Conservation (phyloP, 1,140 invertebrate genomes). For the Eupristina koningsbergeri region DNA sequence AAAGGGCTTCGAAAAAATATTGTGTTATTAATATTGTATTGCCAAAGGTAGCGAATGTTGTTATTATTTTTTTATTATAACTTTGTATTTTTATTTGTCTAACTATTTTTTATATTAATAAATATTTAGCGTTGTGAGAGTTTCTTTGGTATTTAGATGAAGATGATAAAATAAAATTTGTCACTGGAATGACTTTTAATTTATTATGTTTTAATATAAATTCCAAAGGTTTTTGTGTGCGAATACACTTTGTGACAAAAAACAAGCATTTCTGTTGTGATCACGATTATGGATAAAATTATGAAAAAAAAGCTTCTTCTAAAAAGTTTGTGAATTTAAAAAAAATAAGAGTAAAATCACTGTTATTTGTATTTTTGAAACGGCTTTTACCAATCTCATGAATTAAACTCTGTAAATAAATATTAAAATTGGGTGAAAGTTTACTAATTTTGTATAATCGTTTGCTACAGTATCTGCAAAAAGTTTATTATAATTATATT, state of each 20-base stretch:
- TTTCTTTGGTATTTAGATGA: conserved; percentile 18
- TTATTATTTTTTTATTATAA: conserved; percentile 17
- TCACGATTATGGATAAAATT: no score
- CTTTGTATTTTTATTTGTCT: conserved; percentile 22
- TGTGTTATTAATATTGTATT: not conserved
- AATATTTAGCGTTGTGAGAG: conserved; percentile 8
- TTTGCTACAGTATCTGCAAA: no score
- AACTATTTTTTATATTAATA: conserved; percentile 15
- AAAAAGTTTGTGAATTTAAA: not conserved
- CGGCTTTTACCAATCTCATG: no score
- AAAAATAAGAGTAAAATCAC: conserved; percentile 2
- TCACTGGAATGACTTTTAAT: conserved; percentile 5
- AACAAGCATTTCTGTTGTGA: conserved; percentile 1
- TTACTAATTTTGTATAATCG: no score
- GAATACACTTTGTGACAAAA: not conserved
- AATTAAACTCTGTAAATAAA: no score
- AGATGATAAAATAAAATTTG: not conserved
- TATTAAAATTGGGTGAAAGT: no score
- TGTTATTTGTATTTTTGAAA: no score
- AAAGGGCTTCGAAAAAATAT: not conserved
- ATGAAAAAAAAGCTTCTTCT: not conserved
- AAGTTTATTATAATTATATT: no score
- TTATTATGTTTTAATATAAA: conserved; percentile 32
- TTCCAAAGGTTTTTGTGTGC: conserved; percentile 12
- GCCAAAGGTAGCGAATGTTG: not conserved